Evolutionary conservation across 1,140 invertebrate genomes (phyloP).

Genomic region (Aricia agestis): DNA sequence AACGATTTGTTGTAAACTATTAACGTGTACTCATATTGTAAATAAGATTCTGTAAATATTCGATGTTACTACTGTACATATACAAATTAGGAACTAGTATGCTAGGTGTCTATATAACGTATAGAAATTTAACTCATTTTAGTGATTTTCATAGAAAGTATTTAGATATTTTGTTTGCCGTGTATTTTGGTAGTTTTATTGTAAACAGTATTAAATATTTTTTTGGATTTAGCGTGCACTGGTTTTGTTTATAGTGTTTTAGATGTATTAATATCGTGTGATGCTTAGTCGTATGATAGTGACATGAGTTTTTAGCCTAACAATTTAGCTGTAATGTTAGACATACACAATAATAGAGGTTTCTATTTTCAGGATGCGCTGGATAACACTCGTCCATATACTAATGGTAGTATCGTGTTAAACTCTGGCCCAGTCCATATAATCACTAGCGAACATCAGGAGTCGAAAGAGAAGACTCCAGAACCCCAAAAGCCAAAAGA

Average conservation of each 20-base stretch:
- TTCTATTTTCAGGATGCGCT: conserved; percentile 55
- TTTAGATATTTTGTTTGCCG: background rate
- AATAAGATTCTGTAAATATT: background rate
- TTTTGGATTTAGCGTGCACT: background rate
- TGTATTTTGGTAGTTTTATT: background rate
- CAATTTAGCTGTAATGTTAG: background rate
- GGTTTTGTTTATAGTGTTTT: background rate
- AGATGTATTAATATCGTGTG: background rate
- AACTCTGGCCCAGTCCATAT: conserved; percentile 60
- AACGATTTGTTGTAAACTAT: background rate
- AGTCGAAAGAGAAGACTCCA: conserved; percentile 45
- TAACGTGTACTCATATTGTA: background rate
- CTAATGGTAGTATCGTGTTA: conserved; percentile 65
- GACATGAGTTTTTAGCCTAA: background rate
- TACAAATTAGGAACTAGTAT: background rate
- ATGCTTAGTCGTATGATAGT: background rate
- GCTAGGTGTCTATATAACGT: background rate
- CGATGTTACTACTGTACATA: background rate
- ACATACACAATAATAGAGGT: background rate
- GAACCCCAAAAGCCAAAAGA: conserved; percentile 38
- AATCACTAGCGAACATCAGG: conserved; percentile 57
- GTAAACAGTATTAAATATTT: background rate
- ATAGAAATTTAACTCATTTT: background rate
- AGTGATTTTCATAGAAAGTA: background rate
- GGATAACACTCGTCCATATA: conserved; percentile 65